Evolutionary conservation across 2,888 invertebrate genomes (phyloP).

Genomic region (Synergus japonicus): DNA sequence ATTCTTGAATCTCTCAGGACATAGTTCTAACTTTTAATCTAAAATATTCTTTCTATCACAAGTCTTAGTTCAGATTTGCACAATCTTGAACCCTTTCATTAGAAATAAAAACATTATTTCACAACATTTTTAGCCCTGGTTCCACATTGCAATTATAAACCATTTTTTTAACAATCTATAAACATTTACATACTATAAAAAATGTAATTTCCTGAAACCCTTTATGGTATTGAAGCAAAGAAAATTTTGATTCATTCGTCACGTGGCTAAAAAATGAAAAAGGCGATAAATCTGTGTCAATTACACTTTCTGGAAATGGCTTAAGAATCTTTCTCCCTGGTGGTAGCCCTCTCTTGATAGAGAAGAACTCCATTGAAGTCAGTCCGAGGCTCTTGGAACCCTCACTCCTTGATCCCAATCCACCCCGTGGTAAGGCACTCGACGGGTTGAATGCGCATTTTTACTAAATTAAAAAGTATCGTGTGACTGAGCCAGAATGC

Average conservation of each 20-base stretch:
- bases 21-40: too few species aligned
- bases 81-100: too few species aligned
- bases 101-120: too few species aligned
- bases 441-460: constrained; percentile 75
- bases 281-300: constrained; percentile 64
- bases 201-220: too few species aligned
- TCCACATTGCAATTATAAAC: neutral
- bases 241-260: constrained; percentile 1
- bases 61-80: too few species aligned
- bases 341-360: constrained; percentile 46
- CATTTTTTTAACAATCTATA: neutral
- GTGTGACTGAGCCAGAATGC: constrained; percentile 73
- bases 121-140: too few species aligned
- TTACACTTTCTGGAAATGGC: constrained; percentile 62
- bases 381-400: constrained; percentile 48
- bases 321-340: constrained; percentile 47
- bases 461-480: constrained; percentile 77
- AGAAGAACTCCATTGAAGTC: constrained; percentile 66
- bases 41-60: too few species aligned
- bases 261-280: constrained; percentile 54
- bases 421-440: constrained; percentile 60
- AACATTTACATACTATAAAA: neutral
- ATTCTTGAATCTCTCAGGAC: neutral
- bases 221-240: neutral
- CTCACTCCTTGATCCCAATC: constrained; percentile 50